Evolutionary conservation across 2,888 invertebrate species (phyloP).

Genomic region (Phaonia tiefii): DNA sequence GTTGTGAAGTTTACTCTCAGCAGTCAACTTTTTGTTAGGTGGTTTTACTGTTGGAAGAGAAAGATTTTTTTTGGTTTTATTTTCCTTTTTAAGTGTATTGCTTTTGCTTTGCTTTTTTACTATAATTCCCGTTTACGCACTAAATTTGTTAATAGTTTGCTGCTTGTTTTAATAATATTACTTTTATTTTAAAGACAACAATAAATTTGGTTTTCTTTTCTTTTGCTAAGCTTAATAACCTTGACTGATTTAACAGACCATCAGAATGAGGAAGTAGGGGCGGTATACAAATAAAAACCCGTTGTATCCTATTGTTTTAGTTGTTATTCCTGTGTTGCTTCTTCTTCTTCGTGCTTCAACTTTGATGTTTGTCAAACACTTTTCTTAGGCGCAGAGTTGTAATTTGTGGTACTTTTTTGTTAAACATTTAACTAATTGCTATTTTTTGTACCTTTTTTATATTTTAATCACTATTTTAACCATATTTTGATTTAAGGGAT

Average conservation of each 20-base stretch:
- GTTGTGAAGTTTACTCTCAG: not conserved
- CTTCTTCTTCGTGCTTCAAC: constrained; percentile 14
- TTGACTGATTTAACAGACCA: not conserved
- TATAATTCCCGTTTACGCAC: constrained; percentile 39
- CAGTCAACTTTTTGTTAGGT: not conserved
- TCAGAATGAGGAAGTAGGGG: not conserved
- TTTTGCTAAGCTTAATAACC: not conserved
- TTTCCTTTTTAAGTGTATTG: constrained; percentile 24
- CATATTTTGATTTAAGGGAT: constrained; percentile 25
- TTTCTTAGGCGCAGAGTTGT: not conserved
- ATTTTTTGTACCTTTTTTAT: not conserved
- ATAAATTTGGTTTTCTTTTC: not conserved
- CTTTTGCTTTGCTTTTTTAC: constrained; percentile 18
- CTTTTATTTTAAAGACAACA: not conserved
- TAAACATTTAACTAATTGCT: not conserved
- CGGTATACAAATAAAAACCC: constrained; percentile 22
- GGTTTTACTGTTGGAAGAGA: constrained; percentile 1
- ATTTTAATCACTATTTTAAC: constrained; percentile 40
- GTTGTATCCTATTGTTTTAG: constrained; percentile 54
- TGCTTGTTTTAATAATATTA: not conserved
- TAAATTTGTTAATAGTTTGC: constrained; percentile 8
- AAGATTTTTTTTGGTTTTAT: constrained; percentile 7
- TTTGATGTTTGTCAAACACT: constrained; percentile 6
- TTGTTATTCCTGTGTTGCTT: constrained; percentile 20
- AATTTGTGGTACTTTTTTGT: constrained; percentile 2